phyloP scores from a whole-genome alignment of 2,113 vertebrate species.

The Neodontobutis hainanensis region DNA sequence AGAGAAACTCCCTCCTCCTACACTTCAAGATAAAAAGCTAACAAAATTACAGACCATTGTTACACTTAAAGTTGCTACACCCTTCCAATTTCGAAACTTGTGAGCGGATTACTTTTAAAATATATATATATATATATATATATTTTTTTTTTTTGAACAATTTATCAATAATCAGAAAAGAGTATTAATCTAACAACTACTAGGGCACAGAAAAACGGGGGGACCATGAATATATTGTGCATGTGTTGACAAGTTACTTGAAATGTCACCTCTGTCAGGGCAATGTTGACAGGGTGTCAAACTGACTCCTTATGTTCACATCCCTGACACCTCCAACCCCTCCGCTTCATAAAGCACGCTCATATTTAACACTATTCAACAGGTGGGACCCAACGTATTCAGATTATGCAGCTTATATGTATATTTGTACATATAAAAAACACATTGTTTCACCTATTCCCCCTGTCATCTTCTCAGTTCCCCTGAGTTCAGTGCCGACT shows the following conservation, averaged over 20 bases:
- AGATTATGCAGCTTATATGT: too few species aligned
- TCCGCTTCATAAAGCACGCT: background rate
- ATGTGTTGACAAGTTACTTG: conserved; percentile 42
- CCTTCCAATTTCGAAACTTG: too few species aligned
- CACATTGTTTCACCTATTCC: background rate
- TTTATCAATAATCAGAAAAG: background rate
- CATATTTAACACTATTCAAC: conserved; percentile 40
- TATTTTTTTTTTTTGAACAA: too few species aligned
- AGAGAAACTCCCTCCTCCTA: background rate
- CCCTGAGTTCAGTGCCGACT: background rate
- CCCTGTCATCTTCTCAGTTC: too few species aligned
- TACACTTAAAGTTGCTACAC: too few species aligned
- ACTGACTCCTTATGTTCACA: conserved; percentile 53
- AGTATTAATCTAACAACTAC: background rate
- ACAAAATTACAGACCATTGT: too few species aligned
- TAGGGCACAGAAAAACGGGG: background rate
- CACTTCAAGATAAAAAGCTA: background rate
- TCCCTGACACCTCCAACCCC: conserved; percentile 38
- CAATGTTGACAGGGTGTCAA: conserved; percentile 50
- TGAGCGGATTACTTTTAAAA: too few species aligned
- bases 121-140: too few species aligned
- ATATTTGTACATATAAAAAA: background rate
- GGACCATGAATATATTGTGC: conserved; percentile 15
- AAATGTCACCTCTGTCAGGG: conserved; percentile 38
- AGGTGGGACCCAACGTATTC: conserved; percentile 31